phyloP scores from a whole-genome alignment of 2,888 invertebrate species.

The Anaspis maculata region DNA sequence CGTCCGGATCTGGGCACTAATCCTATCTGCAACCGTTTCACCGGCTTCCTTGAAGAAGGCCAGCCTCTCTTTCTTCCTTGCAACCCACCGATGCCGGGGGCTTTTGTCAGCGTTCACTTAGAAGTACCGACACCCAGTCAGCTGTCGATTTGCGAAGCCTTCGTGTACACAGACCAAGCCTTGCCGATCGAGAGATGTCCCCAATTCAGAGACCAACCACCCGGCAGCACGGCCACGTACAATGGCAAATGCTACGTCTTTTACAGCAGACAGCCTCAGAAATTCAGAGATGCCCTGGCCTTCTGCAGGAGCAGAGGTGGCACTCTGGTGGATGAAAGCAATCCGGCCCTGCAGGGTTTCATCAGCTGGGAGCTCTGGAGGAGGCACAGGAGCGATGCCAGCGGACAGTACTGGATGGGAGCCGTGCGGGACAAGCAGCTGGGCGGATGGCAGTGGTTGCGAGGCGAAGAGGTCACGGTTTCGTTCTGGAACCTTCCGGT shows the following conservation, averaged over 20 bases:
- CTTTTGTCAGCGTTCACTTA: constrained; percentile 86
- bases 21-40: constrained; percentile 86
- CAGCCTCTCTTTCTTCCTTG: constrained; percentile 87
- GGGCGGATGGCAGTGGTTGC: constrained; percentile 84
- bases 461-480: constrained; percentile 78
- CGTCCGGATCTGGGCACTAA: constrained; percentile 86
- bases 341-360: constrained; percentile 88
- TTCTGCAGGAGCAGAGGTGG: constrained; percentile 75
- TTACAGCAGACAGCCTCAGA: constrained; percentile 77
- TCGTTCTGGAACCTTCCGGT: constrained; percentile 89
- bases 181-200: constrained; percentile 87
- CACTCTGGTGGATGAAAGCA: constrained; percentile 83
- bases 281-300: constrained; percentile 68
- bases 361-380: constrained; percentile 93
- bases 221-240: constrained; percentile 86
- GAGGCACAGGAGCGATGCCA: constrained; percentile 80
- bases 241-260: constrained; percentile 94
- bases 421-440: constrained; percentile 77
- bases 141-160: constrained; percentile 85
- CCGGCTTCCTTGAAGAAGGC: constrained; percentile 78
- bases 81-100: constrained; percentile 92
- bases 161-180: constrained; percentile 89
- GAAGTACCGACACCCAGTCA: constrained; percentile 68
- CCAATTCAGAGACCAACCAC: constrained; percentile 86
- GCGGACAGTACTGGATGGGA: constrained; percentile 93